These are phyloP conservation scores for Caenorhabditis doughertyi DNA, from an alignment of 2,888 invertebrate genomes.

Conservation along the genomic window DNA sequence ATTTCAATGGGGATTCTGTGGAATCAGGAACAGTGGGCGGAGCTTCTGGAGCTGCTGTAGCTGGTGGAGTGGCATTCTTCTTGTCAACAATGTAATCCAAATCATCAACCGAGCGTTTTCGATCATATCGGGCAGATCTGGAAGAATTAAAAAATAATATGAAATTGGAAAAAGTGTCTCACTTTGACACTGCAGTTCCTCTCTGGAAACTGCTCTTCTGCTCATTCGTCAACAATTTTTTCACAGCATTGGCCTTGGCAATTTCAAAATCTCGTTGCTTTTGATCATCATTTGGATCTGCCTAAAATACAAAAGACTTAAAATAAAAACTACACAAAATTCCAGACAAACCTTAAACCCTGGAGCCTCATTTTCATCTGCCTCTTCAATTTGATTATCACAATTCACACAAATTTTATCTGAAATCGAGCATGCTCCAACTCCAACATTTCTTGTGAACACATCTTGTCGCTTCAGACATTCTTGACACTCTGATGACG, in stretches of 20 bases:
- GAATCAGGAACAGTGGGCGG: conserved; percentile 60
- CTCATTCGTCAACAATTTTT: conserved; percentile 80
- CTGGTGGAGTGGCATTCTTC: conserved; percentile 56
- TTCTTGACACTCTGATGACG: conserved; percentile 39
- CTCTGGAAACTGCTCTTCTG: conserved; percentile 71
- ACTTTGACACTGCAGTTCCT: conserved; percentile 66
- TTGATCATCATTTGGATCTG: conserved; percentile 32
- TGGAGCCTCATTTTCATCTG: conserved; percentile 72
- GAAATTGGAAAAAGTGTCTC: too few relatives aligned
- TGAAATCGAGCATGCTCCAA: conserved; percentile 67
- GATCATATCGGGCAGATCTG: conserved; percentile 69
- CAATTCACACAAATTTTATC: conserved; percentile 72
- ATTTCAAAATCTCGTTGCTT: conserved; percentile 68
- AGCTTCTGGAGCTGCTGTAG: conserved; percentile 47
- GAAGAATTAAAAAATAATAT: too few relatives aligned
- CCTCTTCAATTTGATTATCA: conserved; percentile 67
- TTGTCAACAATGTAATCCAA: conserved; percentile 80
- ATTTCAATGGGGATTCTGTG: conserved; percentile 75
- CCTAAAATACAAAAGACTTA: conserved; percentile 15
- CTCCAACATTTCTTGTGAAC: conserved; percentile 71
- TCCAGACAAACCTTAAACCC: conserved; percentile 69
- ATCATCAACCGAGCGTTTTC: conserved; percentile 71
- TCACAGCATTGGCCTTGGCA: conserved; percentile 77
- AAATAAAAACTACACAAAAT: neutral
- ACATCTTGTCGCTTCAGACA: conserved; percentile 60